These are phyloP conservation scores for Periphyllus acericola DNA, from an alignment of 2,888 invertebrate genomes.

Conservation along the genomic window DNA sequence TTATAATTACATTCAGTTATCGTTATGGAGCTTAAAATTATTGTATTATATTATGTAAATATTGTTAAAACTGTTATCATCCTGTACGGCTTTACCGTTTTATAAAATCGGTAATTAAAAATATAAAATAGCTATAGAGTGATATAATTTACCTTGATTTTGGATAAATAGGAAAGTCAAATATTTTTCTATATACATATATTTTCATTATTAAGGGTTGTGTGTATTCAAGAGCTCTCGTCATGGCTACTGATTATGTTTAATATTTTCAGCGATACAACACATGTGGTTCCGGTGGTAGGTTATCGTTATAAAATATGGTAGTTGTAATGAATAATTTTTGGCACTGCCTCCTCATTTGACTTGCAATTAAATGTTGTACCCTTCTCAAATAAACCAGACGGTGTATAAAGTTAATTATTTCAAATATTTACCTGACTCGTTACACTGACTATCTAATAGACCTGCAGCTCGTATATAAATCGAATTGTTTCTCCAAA, in stretches of 20 bases:
- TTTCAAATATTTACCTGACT: neutral
- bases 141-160: too few relatives aligned
- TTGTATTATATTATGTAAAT: neutral
- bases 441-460: neutral
- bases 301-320: conserved; percentile 3
- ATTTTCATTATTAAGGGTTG: neutral
- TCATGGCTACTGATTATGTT: conserved; percentile 2
- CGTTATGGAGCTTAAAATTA: neutral
- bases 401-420: neutral
- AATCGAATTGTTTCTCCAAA: neutral
- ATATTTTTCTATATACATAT: neutral
- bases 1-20: neutral
- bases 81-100: neutral
- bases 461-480: neutral
- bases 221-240: neutral
- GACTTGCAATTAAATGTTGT: neutral
- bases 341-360: neutral
- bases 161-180: too few relatives aligned
- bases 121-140: neutral
- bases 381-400: neutral
- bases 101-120: neutral
- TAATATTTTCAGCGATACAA: conserved; percentile 3
- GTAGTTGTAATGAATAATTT: conserved; percentile 10
- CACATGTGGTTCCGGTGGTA: conserved; percentile 37
- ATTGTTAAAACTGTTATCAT: neutral